A percentile compares a stretch with the other conserved stretches of the same genome.
Evolutionary conservation across 2,888 invertebrate species (phyloP).

Genomic region (Heterodera filipjevi): DNA sequence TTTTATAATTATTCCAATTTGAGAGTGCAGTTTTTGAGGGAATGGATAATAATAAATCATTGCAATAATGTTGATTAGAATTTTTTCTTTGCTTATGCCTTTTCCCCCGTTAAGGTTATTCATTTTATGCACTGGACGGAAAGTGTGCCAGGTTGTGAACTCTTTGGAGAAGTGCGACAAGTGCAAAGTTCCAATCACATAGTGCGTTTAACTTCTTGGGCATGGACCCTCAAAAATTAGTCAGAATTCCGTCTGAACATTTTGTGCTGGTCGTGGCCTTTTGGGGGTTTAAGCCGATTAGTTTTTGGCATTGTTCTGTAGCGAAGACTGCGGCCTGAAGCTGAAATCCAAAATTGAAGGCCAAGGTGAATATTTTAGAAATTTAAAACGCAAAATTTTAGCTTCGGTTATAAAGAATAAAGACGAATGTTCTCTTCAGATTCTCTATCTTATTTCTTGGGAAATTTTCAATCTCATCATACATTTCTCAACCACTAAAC

Average conservation of each 20-base stretch:
- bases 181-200: conserved; percentile 88
- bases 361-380: conserved; percentile 66
- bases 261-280: too few species aligned
- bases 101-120: conserved; percentile 49
- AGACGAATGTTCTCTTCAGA: too few species aligned
- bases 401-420: too few species aligned
- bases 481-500: too few species aligned
- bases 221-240: background rate
- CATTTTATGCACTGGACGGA: conserved; percentile 90
- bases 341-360: conserved; percentile 78
- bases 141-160: conserved; percentile 91
- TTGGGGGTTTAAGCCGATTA: too few species aligned
- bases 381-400: too few species aligned
- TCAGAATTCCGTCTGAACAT: too few species aligned
- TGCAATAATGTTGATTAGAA: background rate
- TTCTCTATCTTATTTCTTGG: too few species aligned
- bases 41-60: background rate
- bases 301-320: too few species aligned
- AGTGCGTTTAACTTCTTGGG: conserved; percentile 66
- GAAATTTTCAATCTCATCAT: too few species aligned
- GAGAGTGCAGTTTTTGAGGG: too few species aligned
- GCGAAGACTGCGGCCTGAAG: conserved; percentile 67
- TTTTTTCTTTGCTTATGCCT: background rate
- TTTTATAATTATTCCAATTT: too few species aligned
- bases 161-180: conserved; percentile 96